Percentiles rank a stretch among this genome's conserved stretches.
Evolutionary conservation across 2,888 invertebrate genomes (phyloP).

Genomic region (Loripinus fragilis): DNA sequence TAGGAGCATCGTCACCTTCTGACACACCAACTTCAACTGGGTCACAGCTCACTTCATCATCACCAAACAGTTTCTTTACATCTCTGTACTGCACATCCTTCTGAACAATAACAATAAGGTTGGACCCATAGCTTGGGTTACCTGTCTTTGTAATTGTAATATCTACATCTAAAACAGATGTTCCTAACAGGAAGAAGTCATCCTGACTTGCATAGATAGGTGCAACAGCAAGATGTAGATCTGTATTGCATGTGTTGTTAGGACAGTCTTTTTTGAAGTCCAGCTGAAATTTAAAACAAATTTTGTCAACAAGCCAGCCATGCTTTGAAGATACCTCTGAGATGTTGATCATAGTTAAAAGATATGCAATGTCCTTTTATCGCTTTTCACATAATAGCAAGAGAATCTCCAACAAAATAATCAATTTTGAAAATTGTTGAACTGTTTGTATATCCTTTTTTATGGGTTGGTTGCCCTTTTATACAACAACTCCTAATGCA

Average conservation of each 20-base stretch:
- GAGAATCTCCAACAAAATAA: too few relatives aligned
- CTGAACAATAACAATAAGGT: slow-evolving; percentile 62
- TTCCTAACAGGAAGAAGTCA: slow-evolving; percentile 57
- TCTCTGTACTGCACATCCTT: slow-evolving; percentile 52
- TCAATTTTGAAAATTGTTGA: too few relatives aligned
- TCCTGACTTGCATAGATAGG: slow-evolving; percentile 30
- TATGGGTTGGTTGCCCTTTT: too few relatives aligned
- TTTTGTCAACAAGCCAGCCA: too few relatives aligned
- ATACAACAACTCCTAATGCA: too few relatives aligned
- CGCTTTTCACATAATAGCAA: too few relatives aligned
- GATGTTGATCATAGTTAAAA: too few relatives aligned
- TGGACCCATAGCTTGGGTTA: slow-evolving; percentile 67
- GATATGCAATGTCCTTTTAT: too few relatives aligned
- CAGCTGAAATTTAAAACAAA: slow-evolving; percentile 51
- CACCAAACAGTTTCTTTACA: slow-evolving; percentile 47
- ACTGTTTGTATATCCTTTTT: too few relatives aligned
- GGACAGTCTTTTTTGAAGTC: slow-evolving; percentile 65
- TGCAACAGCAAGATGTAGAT: slow-evolving; percentile 54
- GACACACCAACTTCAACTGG: slow-evolving; percentile 20
- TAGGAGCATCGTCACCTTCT: slow-evolving; percentile 4
- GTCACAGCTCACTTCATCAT: slow-evolving; percentile 53
- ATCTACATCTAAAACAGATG: slow-evolving; percentile 60
- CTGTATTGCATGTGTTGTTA: slow-evolving; percentile 61
- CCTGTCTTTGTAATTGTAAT: slow-evolving; percentile 62
- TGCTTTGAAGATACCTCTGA: too few relatives aligned